Evolutionary conservation across 2,888 invertebrate genomes (phyloP).

Genomic region (Ellobium chinense): DNA sequence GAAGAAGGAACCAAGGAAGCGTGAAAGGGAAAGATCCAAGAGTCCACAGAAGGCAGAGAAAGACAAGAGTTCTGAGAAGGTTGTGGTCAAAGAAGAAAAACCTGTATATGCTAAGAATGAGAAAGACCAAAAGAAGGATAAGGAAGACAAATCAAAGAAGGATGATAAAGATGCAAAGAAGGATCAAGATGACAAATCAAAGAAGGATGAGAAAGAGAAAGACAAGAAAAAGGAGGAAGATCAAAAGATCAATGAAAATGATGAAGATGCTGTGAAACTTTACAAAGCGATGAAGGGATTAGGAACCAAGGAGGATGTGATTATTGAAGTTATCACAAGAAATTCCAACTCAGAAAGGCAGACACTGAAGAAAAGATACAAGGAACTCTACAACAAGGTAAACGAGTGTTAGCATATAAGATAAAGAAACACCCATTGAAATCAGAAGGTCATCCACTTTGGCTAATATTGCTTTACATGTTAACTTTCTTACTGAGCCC

Average conservation of each 20-base stretch:
- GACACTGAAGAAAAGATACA: conserved; percentile 57
- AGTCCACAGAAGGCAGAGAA: conserved; percentile 54
- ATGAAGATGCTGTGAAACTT: conserved; percentile 65
- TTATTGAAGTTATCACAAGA: conserved; percentile 66
- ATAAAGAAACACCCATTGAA: too few species aligned
- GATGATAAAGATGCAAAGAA: conserved; percentile 11
- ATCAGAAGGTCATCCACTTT: too few species aligned
- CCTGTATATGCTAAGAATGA: neutral
- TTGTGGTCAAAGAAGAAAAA: neutral
- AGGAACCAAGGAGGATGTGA: conserved; percentile 65
- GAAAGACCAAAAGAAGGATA: neutral
- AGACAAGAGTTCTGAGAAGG: conserved; percentile 63
- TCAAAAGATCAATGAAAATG: conserved; percentile 62
- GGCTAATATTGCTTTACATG: too few species aligned
- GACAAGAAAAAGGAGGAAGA: conserved; percentile 49
- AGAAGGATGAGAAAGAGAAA: neutral
- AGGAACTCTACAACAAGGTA: conserved; percentile 59
- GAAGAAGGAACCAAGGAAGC: neutral
- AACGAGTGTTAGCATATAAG: too few species aligned
- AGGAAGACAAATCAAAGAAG: neutral
- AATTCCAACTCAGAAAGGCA: conserved; percentile 71
- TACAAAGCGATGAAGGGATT: conserved; percentile 67
- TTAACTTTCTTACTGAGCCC: too few species aligned
- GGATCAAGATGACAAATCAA: neutral
- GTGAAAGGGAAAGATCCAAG: neutral